Percentiles rank a stretch among this genome's conserved stretches.
phyloP scores from a whole-genome alignment of 2,888 invertebrate species.

The Acronicta psi region DNA sequence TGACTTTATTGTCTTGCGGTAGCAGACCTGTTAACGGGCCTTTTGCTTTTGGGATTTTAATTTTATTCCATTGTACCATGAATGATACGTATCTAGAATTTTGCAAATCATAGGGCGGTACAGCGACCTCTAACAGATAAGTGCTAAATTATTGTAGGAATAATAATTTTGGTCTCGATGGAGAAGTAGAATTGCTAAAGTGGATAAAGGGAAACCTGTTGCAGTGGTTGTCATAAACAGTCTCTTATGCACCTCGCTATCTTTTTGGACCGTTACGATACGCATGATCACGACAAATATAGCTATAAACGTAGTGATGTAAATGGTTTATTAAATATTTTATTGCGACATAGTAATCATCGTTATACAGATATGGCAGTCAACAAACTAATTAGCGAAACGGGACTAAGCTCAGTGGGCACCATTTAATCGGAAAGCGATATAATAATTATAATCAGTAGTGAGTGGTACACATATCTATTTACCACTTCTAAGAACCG shows the following conservation, averaged over 20 bases:
- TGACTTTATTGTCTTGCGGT: conserved; percentile 20
- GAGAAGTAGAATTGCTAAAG: conserved; percentile 42
- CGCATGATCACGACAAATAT: conserved; percentile 22
- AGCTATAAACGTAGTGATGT: conserved; percentile 23
- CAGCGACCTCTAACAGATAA: not conserved
- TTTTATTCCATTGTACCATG: not conserved
- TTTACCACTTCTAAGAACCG: not conserved
- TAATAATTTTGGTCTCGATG: conserved; percentile 36
- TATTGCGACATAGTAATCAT: conserved; percentile 14
- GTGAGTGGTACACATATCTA: not conserved
- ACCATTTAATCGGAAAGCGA: conserved; percentile 16
- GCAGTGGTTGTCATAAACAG: conserved; percentile 35
- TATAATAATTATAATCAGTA: not conserved
- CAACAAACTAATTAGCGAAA: conserved; percentile 41
- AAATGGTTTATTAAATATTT: conserved; percentile 30
- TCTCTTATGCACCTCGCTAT: conserved; percentile 31
- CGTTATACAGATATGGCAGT: conserved; percentile 21
- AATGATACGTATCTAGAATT: no score
- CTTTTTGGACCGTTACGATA: conserved; percentile 20
- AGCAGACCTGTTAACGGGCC: conserved; percentile 1
- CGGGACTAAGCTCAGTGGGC: conserved; percentile 4
- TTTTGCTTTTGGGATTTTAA: conserved; percentile 1
- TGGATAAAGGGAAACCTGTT: conserved; percentile 26
- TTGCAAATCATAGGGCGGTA: no score
- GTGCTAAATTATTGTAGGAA: not conserved